Percentiles rank a stretch among this genome's conserved stretches.
phyloP scores from a whole-genome alignment of 2,113 vertebrate species.

The Eclectus roratus region DNA sequence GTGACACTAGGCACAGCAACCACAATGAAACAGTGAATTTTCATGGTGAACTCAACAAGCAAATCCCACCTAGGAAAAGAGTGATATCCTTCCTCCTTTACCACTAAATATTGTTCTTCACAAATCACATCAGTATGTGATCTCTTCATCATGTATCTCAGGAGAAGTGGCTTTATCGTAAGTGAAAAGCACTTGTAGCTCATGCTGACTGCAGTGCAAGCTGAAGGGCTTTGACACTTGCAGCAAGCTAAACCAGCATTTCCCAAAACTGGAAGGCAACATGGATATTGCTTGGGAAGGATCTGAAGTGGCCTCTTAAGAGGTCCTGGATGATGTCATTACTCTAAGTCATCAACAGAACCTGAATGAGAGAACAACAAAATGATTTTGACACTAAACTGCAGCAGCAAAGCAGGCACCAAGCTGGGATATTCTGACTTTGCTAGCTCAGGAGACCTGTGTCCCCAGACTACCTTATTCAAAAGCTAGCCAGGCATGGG shows the following conservation, averaged over 20 bases:
- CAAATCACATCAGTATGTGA: not conserved
- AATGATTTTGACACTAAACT: not conserved
- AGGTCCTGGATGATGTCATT: not conserved
- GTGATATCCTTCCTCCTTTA: not conserved
- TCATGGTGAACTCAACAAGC: slow-evolving; percentile 10
- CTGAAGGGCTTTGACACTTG: not conserved
- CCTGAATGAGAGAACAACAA: not conserved
- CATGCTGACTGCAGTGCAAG: not conserved
- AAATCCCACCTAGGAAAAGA: not conserved
- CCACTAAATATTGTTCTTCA: not conserved
- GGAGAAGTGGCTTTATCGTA: not conserved
- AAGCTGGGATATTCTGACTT: not conserved
- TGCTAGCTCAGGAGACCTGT: not conserved
- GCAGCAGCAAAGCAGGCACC: not conserved
- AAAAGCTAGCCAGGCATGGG: not conserved
- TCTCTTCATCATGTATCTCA: not conserved
- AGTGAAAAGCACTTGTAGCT: not conserved
- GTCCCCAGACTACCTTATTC: not conserved
- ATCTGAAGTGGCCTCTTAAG: not conserved
- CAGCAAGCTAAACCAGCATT: not conserved
- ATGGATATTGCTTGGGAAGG: not conserved
- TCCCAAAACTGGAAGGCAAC: not conserved
- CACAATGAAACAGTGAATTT: not conserved
- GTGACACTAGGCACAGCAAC: not conserved
- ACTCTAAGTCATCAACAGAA: not conserved